Evolutionary conservation across 2,113 vertebrate genomes (phyloP), one percentile per base, ranked within the genome.

Genomic region (Stegastes partitus): DNA sequence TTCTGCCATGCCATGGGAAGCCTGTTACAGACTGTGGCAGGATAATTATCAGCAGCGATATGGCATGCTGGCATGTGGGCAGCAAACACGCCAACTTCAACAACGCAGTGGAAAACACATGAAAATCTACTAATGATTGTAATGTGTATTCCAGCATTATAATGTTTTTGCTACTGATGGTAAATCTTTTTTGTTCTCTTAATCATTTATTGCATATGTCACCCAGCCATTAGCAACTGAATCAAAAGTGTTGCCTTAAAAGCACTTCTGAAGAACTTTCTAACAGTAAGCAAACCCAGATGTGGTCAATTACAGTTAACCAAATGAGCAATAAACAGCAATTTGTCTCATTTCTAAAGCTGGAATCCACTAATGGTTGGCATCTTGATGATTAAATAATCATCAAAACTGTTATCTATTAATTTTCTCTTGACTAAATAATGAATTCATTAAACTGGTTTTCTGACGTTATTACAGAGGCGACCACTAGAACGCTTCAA

Each of bases 1-100:
- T 65, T 71, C 22, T 67, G n/a, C 50, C 14, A 31, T 58, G 42
- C 23, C 47, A 11, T 3, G 9, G 22, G 50, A 56, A 34, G 3
- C 2, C 10, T n/a, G 22, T 47, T 64, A 50, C 26, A 47, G 3
- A 28, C 37, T 14, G 15, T 54, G 49, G 39, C 68, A 59, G 1
- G 25, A 57, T 67, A 62, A 74, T 77, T 57, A 78, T 81, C 45
- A 44, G 58, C 37, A 65, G 59, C 66, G 23, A 59, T 8, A 31
- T 6, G 26, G 22, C 67, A 47, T 53, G 25, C 50, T 61, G 42
- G 68, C 68, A 61, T 54, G 39, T 37, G 49, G 50, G 54, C 42
- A 78, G 55, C 50, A 55, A n/a, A 68, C n/a, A 18, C 51, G 28
- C 3, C 7, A 4, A 63, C 22, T 6, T 51, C 47, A 39, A 66